phyloP scores from a whole-genome alignment of 2,888 invertebrate species.

The Timandra comae region DNA sequence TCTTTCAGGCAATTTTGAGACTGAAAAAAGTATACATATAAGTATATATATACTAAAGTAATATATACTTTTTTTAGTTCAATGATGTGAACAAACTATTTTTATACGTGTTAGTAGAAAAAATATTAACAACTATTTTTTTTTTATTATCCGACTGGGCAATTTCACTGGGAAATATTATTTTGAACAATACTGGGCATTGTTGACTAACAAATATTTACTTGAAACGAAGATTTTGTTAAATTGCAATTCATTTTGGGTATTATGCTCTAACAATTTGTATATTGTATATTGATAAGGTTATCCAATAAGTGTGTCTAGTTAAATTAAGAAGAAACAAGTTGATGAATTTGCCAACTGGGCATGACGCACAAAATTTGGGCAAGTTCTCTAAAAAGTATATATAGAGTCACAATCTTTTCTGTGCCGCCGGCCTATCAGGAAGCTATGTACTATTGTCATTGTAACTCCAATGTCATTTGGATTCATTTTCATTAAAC shows the following conservation, averaged over 20 bases:
- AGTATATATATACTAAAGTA: too few species aligned
- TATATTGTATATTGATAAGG: not conserved
- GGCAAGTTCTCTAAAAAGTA: too few species aligned
- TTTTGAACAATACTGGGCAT: slow-evolving; percentile 4
- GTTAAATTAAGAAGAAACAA: too few species aligned
- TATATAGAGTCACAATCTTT: too few species aligned
- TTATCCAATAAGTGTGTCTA: not conserved
- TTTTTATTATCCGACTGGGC: slow-evolving; percentile 10
- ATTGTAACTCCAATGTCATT: too few species aligned
- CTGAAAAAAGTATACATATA: slow-evolving; percentile 7
- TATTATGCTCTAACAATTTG: not conserved
- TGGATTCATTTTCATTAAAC: too few species aligned
- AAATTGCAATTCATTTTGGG: not conserved
- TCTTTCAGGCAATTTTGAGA: slow-evolving; percentile 14
- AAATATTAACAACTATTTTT: slow-evolving; percentile 27
- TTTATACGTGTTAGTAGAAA: slow-evolving; percentile 29
- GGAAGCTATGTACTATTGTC: too few species aligned
- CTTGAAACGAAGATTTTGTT: not conserved
- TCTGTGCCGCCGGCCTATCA: too few species aligned
- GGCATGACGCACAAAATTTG: too few species aligned
- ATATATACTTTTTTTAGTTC: slow-evolving; percentile 15
- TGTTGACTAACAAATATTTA: not conserved
- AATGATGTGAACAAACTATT: slow-evolving; percentile 15
- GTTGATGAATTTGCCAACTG: too few species aligned
- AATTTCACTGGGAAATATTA: slow-evolving; percentile 7